Evolutionary conservation across 2,113 vertebrate species (phyloP).

Genomic region (Aythya baeri): DNA sequence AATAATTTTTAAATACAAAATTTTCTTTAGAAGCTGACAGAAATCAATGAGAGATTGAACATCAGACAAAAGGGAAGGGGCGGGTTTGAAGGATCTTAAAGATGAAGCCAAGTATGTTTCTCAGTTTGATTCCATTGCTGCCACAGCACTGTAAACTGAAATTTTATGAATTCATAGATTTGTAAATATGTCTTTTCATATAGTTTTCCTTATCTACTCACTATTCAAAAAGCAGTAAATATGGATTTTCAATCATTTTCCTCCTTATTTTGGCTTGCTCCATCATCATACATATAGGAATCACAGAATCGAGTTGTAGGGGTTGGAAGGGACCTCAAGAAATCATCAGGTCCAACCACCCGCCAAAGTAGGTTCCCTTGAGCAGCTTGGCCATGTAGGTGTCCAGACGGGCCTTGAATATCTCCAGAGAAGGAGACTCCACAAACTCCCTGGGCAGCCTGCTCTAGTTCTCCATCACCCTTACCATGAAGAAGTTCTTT

Average conservation of each 20-base stretch:
- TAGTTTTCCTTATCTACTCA: background rate
- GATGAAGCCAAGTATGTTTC: background rate
- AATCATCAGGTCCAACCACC: no score
- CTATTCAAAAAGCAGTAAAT: background rate
- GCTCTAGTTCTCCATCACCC: no score
- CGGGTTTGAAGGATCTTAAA: background rate
- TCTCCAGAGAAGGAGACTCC: no score
- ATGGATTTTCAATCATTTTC: background rate
- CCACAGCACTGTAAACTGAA: background rate
- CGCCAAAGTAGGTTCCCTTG: no score
- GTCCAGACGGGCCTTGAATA: no score
- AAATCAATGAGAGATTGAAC: background rate
- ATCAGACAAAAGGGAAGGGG: background rate
- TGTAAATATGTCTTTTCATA: background rate
- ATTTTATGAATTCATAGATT: background rate
- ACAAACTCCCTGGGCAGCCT: no score
- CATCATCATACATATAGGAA: background rate
- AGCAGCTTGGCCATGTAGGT: no score
- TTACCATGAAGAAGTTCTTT: no score
- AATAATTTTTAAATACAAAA: background rate
- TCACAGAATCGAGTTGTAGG: no score
- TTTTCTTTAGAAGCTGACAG: background rate
- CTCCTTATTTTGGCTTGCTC: background rate
- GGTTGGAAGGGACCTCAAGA: no score
- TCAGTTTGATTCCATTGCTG: background rate